phyloP scores from a whole-genome alignment of 2,113 vertebrate genomes.

The Lethenteron reissneri region DNA sequence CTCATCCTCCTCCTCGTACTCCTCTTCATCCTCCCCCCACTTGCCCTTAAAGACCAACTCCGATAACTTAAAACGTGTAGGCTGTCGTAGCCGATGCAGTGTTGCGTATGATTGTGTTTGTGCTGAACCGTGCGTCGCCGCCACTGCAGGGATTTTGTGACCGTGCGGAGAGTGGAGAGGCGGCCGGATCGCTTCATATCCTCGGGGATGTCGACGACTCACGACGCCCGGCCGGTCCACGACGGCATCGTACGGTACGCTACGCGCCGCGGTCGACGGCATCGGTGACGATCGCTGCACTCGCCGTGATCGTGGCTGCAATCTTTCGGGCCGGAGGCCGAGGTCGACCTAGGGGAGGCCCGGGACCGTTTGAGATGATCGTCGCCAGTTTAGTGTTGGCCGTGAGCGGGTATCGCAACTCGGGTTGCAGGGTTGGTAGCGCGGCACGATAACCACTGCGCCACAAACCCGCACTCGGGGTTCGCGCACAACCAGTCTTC shows the following conservation, averaged over 20 bases:
- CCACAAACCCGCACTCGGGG: too few species aligned
- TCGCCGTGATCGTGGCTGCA: background rate
- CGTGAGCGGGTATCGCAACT: background rate
- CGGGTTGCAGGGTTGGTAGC: too few species aligned
- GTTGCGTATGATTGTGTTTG: background rate
- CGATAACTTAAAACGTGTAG: too few species aligned
- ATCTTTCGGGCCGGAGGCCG: too few species aligned
- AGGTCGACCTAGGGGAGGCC: background rate
- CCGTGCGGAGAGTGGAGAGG: conserved; percentile 66
- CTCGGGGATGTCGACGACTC: conserved; percentile 54
- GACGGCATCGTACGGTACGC: conserved; percentile 60
- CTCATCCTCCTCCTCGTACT: background rate
- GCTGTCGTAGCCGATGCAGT: background rate
- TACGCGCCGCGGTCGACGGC: too few species aligned
- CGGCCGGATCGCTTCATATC: conserved; percentile 65
- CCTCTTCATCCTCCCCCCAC: background rate
- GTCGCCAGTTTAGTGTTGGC: background rate
- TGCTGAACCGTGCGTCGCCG: background rate
- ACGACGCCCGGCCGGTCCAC: conserved; percentile 39
- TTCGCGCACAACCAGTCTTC: too few species aligned
- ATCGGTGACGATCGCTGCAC: too few species aligned
- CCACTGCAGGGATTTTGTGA: conserved; percentile 61
- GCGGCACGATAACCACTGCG: too few species aligned
- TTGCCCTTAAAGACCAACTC: too few species aligned
- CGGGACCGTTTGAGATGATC: background rate